Percentiles rank a stretch among this genome's conserved stretches.
phyloP scores from a whole-genome alignment of 2,797 vertebrate species.

The Harpagifer antarcticus region DNA sequence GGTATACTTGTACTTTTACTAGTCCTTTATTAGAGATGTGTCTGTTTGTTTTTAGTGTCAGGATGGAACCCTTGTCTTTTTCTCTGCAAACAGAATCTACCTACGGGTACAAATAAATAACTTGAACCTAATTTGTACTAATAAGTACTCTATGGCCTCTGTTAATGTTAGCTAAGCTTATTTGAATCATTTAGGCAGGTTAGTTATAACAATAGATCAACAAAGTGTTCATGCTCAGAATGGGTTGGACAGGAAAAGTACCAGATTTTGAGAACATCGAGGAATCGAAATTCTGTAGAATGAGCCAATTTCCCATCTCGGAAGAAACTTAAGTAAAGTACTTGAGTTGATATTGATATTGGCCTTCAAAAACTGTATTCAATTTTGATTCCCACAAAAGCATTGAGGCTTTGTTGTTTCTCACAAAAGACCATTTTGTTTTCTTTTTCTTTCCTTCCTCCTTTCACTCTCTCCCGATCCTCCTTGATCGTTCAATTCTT shows the following conservation, averaged over 20 bases:
- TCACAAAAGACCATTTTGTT: conserved; percentile 50
- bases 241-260: background rate
- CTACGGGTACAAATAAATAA: too few species aligned
- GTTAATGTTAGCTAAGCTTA: background rate
- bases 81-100: too few species aligned
- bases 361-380: conserved; percentile 41
- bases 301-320: background rate
- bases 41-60: too few species aligned
- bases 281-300: background rate
- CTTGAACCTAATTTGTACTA: too few species aligned
- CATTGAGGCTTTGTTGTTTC: conserved; percentile 28
- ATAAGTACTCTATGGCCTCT: too few species aligned
- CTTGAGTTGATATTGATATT: conserved; percentile 11
- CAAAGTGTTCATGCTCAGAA: background rate
- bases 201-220: background rate
- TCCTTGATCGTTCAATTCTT: conserved; percentile 48
- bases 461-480: conserved; percentile 33
- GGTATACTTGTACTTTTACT: too few species aligned
- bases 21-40: too few species aligned
- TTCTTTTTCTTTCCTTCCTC: conserved; percentile 27
- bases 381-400: conserved; percentile 18
- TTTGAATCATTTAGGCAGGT: background rate
- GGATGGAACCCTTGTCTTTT: too few species aligned
- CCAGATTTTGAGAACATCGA: too few species aligned
- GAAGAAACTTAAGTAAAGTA: background rate